A percentile compares a stretch with the other conserved stretches of the same genome.
phyloP scores from a whole-genome alignment of 2,113 vertebrate genomes.

The Leucoraja erinaceus region DNA sequence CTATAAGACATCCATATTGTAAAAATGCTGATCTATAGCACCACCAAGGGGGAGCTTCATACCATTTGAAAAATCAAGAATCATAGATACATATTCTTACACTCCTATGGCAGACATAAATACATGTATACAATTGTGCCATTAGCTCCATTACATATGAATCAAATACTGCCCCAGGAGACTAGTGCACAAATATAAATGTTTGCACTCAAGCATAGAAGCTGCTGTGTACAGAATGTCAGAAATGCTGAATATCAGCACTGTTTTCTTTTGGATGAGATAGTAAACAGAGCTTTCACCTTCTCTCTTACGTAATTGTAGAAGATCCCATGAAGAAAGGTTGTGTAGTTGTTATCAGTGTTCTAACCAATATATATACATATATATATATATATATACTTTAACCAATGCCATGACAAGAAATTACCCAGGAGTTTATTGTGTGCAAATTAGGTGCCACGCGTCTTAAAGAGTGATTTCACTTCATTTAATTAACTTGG shows the following conservation, averaged over 20 bases:
- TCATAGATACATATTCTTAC: not conserved
- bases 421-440: not conserved
- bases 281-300: not conserved
- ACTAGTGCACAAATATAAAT: too few species aligned
- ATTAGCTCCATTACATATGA: too few species aligned
- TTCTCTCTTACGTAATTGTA: not conserved
- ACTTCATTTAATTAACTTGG: not conserved
- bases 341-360: not conserved
- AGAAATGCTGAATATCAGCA: not conserved
- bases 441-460: not conserved
- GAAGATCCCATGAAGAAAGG: not conserved
- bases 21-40: not conserved
- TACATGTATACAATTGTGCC: not conserved
- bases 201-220: too few species aligned
- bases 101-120: not conserved
- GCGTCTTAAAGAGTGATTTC: not conserved
- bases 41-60: constrained; percentile 5
- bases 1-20: not conserved
- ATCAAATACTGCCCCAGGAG: too few species aligned
- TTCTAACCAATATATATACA: too few species aligned
- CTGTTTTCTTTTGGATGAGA: not conserved
- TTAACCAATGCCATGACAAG: not conserved
- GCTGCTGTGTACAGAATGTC: not conserved
- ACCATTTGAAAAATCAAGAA: not conserved
- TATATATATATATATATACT: too few species aligned